Evolutionary conservation across 2,797 vertebrate species (phyloP), one percentile per base, ranked within the genome.

Genomic region (Botia kubotai): DNA sequence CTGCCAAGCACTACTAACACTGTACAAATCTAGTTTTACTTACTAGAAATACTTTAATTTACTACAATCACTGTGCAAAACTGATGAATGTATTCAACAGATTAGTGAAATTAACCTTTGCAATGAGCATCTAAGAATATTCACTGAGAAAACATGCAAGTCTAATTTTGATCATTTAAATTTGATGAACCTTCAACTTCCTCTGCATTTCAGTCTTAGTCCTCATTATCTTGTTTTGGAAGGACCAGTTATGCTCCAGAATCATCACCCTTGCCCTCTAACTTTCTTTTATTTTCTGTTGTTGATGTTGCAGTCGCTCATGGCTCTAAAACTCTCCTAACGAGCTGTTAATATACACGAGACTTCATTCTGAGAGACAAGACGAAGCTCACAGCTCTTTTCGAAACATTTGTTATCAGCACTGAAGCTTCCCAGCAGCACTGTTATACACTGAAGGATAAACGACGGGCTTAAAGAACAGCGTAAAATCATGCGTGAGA

Each of bases 161-260:
- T 63, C 46, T 19, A 8, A 6, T 63, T 60, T 17, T 62, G 12
- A 2, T 14, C 0, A 53, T 66, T 21, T 1, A 3, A 39, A 66
- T 39, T 66, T 14, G 4, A 19, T 48, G 12, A 12, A 21, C 23
- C 29, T 55, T 26, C 23, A 21, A 17, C 29, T 55, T 26, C 23
- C 23, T 1, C 23, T 46, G 17, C 26, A 52, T 39, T 70, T 8
- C 2, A 46, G n/a, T 0, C 11, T 23, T 52, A 36, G 7, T 36
- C 17, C 55, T 79, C 67, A 71, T 79, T 79, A 62, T 4, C 11
- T 60, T 17, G 6, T 29, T 77, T 70, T 70, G n/a, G 2, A 67
- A 39, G 60, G 36, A 70, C 17, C 53, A 36, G 39, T 26, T 21
- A 26, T 79, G 26, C 57, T 26, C 43, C 50, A 3, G 60, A 62